Percentiles rank a stretch among this genome's conserved stretches.
Conservation (phyloP, 2,113 vertebrate species). For the Sander vitreus region DNA sequence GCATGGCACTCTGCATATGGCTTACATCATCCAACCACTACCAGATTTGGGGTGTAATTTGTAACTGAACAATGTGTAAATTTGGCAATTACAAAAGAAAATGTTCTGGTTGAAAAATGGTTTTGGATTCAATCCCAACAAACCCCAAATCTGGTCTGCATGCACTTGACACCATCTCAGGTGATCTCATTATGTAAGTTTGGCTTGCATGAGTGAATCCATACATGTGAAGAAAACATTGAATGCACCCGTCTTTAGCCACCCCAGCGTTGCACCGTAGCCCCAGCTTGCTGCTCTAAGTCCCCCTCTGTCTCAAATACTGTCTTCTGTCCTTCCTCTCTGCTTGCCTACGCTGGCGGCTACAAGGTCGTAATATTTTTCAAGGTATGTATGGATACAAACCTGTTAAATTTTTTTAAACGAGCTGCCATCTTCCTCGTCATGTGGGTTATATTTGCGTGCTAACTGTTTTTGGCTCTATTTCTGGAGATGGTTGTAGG, state of each 20-base stretch:
- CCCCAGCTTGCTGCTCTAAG: slow-evolving; percentile 33
- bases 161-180: slow-evolving; percentile 10
- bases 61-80: not conserved
- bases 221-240: slow-evolving; percentile 32
- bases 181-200: not conserved
- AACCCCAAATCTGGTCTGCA: slow-evolving; percentile 62
- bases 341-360: slow-evolving; percentile 76
- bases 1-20: slow-evolving; percentile 1
- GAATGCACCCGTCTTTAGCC: slow-evolving; percentile 12
- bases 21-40: not conserved
- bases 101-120: not conserved
- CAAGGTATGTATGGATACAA: slow-evolving; percentile 83
- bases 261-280: slow-evolving; percentile 12
- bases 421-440: slow-evolving; percentile 36
- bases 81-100: not conserved
- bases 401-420: slow-evolving; percentile 35
- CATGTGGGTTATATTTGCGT: slow-evolving; percentile 28
- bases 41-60: slow-evolving; percentile 40
- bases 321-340: slow-evolving; percentile 80
- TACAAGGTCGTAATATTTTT: slow-evolving; percentile 86
- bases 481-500: slow-evolving; percentile 13
- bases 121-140: not conserved
- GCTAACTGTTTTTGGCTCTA: slow-evolving; percentile 10
- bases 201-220: slow-evolving; percentile 25
- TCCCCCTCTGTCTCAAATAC: slow-evolving; percentile 63